Evolutionary conservation across 2,797 vertebrate genomes (phyloP).

Genomic region (Hirundo rustica): DNA sequence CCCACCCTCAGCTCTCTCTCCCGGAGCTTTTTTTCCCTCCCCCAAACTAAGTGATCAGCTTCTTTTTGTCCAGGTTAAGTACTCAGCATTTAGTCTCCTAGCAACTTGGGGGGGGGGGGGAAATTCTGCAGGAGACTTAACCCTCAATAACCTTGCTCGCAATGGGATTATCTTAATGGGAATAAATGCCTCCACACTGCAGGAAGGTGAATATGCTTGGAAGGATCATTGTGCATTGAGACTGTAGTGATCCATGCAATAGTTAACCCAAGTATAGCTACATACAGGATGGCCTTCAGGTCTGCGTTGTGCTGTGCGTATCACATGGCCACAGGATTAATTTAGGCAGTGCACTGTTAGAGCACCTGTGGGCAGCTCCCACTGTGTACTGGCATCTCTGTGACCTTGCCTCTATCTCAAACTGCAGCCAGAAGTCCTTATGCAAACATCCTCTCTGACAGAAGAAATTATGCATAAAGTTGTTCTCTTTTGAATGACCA

Average conservation of each 20-base stretch:
- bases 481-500: not conserved
- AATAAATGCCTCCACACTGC: not conserved
- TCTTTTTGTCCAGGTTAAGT: too few species aligned
- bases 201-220: too few species aligned
- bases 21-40: too few species aligned
- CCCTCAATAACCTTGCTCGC: too few species aligned
- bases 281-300: fast-evolving
- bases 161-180: not conserved
- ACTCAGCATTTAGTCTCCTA: too few species aligned
- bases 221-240: not conserved
- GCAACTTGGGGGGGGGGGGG: too few species aligned
- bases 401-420: not conserved
- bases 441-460: not conserved
- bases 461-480: not conserved
- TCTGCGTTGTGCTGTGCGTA: fast-evolving
- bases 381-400: fast-evolving
- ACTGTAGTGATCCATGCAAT: too few species aligned
- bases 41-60: too few species aligned
- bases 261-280: not conserved
- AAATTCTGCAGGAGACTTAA: too few species aligned
- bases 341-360: not conserved
- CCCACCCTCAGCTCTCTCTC: too few species aligned
- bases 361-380: not conserved
- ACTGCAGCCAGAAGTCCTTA: not conserved
- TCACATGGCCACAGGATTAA: not conserved